Evolutionary conservation across 2,797 vertebrate genomes (phyloP).

Genomic region (Rhinogobio ventralis): DNA sequence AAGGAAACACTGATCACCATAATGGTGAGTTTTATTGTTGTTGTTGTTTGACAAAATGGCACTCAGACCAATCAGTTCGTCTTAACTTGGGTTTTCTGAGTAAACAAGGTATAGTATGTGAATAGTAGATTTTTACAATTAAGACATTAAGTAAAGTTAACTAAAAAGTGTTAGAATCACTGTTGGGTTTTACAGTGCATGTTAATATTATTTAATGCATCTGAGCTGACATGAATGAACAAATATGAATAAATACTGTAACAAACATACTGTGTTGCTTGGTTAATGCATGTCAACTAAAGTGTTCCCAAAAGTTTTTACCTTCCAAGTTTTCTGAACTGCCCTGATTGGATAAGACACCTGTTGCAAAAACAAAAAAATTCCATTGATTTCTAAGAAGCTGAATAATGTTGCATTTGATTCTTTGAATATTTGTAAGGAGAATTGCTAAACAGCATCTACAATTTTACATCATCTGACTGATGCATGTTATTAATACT

Average conservation of each 20-base stretch:
- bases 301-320: not conserved
- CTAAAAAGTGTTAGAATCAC: too few relatives aligned
- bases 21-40: too few relatives aligned
- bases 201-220: not conserved
- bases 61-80: too few relatives aligned
- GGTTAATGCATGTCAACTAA: not conserved
- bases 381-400: not conserved
- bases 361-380: not conserved
- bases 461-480: not conserved
- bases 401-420: not conserved
- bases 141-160: too few relatives aligned
- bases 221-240: not conserved
- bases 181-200: too few relatives aligned
- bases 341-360: not conserved
- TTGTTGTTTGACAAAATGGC: too few relatives aligned
- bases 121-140: too few relatives aligned
- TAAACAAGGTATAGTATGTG: too few relatives aligned
- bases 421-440: not conserved
- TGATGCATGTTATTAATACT: not conserved
- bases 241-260: not conserved
- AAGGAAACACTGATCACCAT: too few relatives aligned
- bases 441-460: not conserved
- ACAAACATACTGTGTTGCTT: too few relatives aligned
- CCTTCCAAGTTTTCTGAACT: not conserved
- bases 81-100: too few relatives aligned